Evolutionary conservation across 2,113 vertebrate genomes (phyloP).

Genomic region (Misgurnus anguillicaudatus): DNA sequence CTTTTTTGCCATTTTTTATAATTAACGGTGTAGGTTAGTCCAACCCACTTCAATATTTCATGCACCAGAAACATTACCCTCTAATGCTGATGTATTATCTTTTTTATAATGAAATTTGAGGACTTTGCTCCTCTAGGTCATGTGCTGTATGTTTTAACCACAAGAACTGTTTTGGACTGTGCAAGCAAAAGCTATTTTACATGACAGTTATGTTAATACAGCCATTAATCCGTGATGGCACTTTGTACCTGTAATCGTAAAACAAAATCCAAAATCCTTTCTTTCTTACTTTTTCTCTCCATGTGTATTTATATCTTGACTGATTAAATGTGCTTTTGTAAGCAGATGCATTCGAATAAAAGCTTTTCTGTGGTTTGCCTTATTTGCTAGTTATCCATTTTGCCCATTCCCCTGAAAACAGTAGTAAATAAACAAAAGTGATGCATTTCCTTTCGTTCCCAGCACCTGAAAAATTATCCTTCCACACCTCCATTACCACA

Average conservation of each 20-base stretch:
- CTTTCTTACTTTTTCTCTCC: too few species aligned
- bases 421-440: too few species aligned
- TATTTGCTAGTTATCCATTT: neutral
- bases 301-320: neutral
- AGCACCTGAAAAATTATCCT: too few species aligned
- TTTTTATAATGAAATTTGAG: constrained; percentile 19
- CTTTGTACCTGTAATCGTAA: too few species aligned
- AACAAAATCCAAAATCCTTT: too few species aligned
- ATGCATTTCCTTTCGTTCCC: too few species aligned
- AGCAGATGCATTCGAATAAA: neutral
- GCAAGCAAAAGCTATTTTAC: neutral
- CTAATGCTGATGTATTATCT: constrained; percentile 19
- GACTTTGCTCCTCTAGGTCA: constrained; percentile 4
- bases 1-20: constrained; percentile 33
- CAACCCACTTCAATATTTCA: constrained; percentile 21
- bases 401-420: too few species aligned
- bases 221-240: too few species aligned
- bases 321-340: neutral
- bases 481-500: too few species aligned
- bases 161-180: neutral
- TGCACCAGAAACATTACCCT: constrained; percentile 12
- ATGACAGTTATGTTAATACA: neutral
- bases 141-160: neutral
- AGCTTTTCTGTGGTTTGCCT: neutral
- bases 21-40: constrained; percentile 9